phyloP scores from a whole-genome alignment of 2,113 vertebrate genomes.

The Saccopteryx bilineata region DNA sequence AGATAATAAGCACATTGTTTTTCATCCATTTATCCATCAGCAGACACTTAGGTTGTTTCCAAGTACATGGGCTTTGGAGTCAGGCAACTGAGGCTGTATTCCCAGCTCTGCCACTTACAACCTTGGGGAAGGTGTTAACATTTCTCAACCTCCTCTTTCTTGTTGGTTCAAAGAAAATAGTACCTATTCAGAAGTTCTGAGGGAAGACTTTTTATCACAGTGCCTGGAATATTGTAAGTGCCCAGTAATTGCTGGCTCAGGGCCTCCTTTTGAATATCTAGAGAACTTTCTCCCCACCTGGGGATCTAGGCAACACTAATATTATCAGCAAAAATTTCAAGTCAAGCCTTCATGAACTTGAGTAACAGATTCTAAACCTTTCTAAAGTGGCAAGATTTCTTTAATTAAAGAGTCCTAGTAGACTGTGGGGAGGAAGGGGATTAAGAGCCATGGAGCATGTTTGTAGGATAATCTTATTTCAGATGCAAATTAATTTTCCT shows the following conservation, averaged over 20 bases:
- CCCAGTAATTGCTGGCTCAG: not conserved
- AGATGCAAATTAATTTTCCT: conserved; percentile 75
- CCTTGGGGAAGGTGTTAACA: not conserved
- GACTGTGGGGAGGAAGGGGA: not conserved
- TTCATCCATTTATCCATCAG: not conserved
- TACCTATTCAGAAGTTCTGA: not conserved
- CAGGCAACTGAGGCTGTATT: not conserved
- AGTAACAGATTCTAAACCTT: not conserved
- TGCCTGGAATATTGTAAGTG: not conserved
- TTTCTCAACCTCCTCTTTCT: conserved; percentile 11
- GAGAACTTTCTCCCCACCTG: not conserved
- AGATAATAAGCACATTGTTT: not conserved
- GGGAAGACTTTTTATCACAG: not conserved
- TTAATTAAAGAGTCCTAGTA: conserved; percentile 47
- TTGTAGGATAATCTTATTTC: conserved; percentile 59
- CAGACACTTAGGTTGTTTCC: conserved; percentile 17
- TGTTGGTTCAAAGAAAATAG: not conserved
- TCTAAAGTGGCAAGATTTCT: conserved; percentile 33
- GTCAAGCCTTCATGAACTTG: not conserved
- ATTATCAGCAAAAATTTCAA: conserved; percentile 62
- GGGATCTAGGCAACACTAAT: not conserved
- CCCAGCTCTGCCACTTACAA: not conserved
- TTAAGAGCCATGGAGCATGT: not conserved
- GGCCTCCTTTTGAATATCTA: not conserved
- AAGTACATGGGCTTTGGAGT: not conserved